Conservation (phyloP, 2,113 vertebrate species). For the Protobothrops flavoviridis region DNA sequence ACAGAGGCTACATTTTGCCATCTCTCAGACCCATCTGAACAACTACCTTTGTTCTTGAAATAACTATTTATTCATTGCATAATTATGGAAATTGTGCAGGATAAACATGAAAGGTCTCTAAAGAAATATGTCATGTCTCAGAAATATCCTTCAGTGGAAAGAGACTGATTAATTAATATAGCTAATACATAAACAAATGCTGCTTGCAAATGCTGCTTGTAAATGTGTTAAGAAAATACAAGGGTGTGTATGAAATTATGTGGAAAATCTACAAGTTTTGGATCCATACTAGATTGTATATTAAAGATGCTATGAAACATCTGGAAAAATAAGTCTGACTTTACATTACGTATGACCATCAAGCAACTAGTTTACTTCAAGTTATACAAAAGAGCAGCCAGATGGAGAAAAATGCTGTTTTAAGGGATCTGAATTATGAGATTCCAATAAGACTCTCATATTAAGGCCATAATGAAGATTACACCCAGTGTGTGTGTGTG, state of each 20-base stretch:
- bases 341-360: neutral
- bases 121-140: neutral
- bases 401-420: neutral
- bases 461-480: neutral
- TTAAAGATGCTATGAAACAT: neutral
- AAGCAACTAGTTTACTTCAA: neutral
- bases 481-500: neutral
- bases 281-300: neutral
- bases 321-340: neutral
- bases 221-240: conserved; percentile 9
- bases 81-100: conserved; percentile 1
- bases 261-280: neutral
- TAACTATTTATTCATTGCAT: conserved; percentile 6
- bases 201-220: neutral
- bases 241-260: conserved; percentile 17
- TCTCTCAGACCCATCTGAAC: neutral
- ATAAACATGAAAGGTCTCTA: conserved; percentile 4
- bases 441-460: neutral
- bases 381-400: neutral
- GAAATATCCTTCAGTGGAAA: neutral
- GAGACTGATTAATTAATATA: neutral
- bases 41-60: conserved; percentile 11
- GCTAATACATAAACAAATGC: conserved; percentile 18
- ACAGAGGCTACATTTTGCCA: conserved; percentile 11
- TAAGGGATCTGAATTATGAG: neutral